Evolutionary conservation across 2,888 invertebrate genomes (phyloP), one percentile per base, ranked within the genome.

Genomic region (Morpho deidamia): DNA sequence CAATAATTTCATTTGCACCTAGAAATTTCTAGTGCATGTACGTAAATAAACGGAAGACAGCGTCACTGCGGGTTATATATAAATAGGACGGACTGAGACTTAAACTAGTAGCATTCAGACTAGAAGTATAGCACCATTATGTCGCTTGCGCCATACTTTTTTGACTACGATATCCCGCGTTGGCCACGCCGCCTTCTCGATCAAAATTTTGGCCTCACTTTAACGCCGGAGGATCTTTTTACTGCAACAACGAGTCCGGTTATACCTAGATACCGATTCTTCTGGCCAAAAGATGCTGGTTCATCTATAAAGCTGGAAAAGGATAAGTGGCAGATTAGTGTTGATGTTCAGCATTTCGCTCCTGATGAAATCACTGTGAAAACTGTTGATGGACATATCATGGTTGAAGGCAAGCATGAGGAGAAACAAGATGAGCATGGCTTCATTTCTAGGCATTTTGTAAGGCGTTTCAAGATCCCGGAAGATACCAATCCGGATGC

Each of bases 341-440:
- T 95, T 58, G 95, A 96, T 67, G 95, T 95, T 0, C 93, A 94
- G 57, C 94, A 95, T 64, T 96, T 95, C 67, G 85, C 92, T 7
- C 95, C 95, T 0, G 92, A 93, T 41, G 96, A 96, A 77, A 91
- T 96, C 34, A 90, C 91, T 0, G 95, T 96, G 0, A 95, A 95
- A 74, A 94, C 93, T 0, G 88, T 92, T 0, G 93, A 94, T 53
- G 92, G 93, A 44, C 90, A 78, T 44, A 91, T 96, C 8, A 88
- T 95, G 0, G 90, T 95, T 10, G 95, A 96, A 75, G 95, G 94
- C 0, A 94, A 93, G 70, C 96, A 96, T 68, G 94, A 95, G 65
- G 95, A 96, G 64, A 93, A 93, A 64, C 91, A 92, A 60, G 95
- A 95, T 63, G 92, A 94, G 37, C 93, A 94, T 66, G 95, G 95